phyloP scores from a whole-genome alignment of 2,888 invertebrate genomes.

The Drosophila tripunctata region DNA sequence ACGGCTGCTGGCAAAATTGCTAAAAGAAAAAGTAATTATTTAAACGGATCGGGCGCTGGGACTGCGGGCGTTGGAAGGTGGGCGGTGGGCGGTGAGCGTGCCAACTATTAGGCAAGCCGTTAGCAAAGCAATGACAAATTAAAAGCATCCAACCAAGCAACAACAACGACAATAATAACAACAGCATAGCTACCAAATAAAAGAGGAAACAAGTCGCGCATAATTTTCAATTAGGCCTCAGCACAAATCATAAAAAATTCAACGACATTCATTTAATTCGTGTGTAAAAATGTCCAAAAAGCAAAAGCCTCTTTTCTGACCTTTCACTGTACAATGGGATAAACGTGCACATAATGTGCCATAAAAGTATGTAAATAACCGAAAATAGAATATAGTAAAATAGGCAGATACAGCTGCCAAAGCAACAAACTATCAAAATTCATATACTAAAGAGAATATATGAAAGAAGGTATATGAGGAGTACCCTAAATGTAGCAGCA shows the following conservation, averaged over 20 bases:
- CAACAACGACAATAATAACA: constrained; percentile 8
- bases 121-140: constrained; percentile 62
- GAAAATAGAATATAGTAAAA: no score
- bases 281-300: constrained; percentile 36
- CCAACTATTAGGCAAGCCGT: constrained; percentile 58
- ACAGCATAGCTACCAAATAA: constrained; percentile 18
- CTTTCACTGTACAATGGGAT: neutral
- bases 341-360: no score
- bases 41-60: constrained; percentile 47
- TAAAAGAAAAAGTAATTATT: constrained; percentile 79
- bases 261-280: constrained; percentile 72
- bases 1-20: constrained; percentile 74
- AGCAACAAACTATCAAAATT: no score
- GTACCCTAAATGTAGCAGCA: no score
- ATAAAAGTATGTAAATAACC: no score
- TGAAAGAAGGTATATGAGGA: no score
- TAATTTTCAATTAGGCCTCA: constrained; percentile 75
- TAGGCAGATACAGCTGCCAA: no score
- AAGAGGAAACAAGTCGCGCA: constrained; percentile 46
- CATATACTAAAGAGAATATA: no score
- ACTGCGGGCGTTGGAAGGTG: neutral
- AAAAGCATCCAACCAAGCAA: constrained; percentile 34
- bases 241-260: constrained; percentile 68
- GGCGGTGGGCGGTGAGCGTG: constrained; percentile 10
- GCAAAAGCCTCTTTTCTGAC: neutral